A percentile compares a stretch with the other conserved stretches of the same genome.
Conservation (phyloP, 2,888 invertebrate genomes). For the Chaetogeoica ovagalla region DNA sequence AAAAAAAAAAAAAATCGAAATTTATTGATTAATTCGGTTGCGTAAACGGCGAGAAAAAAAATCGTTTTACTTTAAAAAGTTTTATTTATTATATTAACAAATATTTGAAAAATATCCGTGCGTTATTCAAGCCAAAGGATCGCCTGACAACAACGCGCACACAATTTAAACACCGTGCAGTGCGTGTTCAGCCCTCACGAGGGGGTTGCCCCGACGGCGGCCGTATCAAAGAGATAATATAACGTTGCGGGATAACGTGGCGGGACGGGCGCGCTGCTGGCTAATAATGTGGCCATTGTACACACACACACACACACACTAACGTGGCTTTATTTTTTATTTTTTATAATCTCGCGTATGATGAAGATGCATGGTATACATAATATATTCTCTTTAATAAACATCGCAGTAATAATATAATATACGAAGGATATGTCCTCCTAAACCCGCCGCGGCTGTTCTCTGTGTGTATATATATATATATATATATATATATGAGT, state of each 20-base stretch:
- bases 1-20: no score
- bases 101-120: no score
- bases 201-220: constrained; percentile 16
- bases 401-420: constrained; percentile 12
- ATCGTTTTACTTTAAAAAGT: no score
- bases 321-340: no score
- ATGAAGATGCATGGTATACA: neutral
- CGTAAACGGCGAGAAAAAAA: no score
- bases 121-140: neutral
- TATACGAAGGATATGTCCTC: no score
- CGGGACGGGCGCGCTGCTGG: neutral
- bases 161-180: neutral
- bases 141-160: neutral
- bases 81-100: no score
- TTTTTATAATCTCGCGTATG: neutral
- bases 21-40: no score
- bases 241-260: constrained; percentile 34
- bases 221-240: constrained; percentile 36
- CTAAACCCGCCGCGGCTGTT: no score
- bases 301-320: neutral
- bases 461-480: neutral
- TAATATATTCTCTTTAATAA: neutral
- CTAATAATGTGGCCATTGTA: constrained; percentile 43
- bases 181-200: constrained; percentile 16
- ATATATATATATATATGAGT: neutral